Conservation (phyloP, 2,888 invertebrate genomes). For the Onchidella celtica region DNA sequence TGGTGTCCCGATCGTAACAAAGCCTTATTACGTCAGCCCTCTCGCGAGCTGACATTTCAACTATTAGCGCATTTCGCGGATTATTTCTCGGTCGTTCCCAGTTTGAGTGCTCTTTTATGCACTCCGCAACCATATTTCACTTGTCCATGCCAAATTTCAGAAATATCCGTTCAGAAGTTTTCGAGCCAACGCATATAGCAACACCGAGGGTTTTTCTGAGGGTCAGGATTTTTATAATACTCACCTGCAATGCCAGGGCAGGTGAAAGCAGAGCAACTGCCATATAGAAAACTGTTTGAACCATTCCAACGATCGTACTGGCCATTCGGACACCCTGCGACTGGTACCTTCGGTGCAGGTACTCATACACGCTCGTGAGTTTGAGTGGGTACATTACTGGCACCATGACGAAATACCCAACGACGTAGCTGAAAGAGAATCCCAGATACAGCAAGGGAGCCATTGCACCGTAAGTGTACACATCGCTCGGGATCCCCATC, state of each 20-base stretch:
- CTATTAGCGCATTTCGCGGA: too few species aligned
- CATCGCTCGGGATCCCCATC: slow-evolving; percentile 60
- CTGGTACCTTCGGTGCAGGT: slow-evolving; percentile 57
- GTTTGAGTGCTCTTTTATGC: too few species aligned
- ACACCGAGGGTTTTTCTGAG: too few species aligned
- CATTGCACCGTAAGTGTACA: slow-evolving; percentile 58
- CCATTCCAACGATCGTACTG: slow-evolving; percentile 59
- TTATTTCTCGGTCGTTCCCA: too few species aligned
- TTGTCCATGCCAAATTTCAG: too few species aligned
- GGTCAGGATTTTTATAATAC: slow-evolving; percentile 48
- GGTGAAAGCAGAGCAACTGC: slow-evolving; percentile 60
- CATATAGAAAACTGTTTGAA: slow-evolving; percentile 62
- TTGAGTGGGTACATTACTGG: slow-evolving; percentile 60
- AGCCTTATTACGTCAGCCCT: too few species aligned
- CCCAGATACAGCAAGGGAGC: slow-evolving; percentile 51
- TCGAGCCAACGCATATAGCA: neutral
- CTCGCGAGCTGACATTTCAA: too few species aligned
- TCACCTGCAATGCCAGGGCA: slow-evolving; percentile 60
- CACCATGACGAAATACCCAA: slow-evolving; percentile 53
- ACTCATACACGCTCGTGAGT: slow-evolving; percentile 63
- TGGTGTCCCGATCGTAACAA: too few species aligned
- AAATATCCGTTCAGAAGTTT: too few species aligned
- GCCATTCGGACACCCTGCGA: slow-evolving; percentile 59
- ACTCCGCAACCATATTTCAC: too few species aligned
- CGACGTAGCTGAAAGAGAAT: slow-evolving; percentile 43